These are phyloP conservation scores for Nyleta sp. DNA, from an alignment of 2,888 invertebrate species.

Conservation along the genomic window DNA sequence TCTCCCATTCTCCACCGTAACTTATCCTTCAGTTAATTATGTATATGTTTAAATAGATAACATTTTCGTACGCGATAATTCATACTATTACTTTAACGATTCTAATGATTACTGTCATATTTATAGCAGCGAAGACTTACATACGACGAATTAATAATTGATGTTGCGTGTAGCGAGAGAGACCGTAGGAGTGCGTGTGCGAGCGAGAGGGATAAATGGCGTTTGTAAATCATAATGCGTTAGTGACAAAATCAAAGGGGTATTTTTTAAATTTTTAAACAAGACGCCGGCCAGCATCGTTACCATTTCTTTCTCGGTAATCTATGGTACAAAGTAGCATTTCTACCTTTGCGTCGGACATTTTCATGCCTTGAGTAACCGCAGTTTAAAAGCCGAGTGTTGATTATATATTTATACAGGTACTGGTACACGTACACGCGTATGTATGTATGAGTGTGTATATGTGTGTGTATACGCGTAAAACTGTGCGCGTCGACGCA, in stretches of 20 bases:
- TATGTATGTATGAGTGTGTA: not conserved
- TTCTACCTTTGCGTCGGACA: constrained; percentile 72
- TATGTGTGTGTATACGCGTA: too few relatives aligned
- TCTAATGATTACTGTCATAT: constrained; percentile 55
- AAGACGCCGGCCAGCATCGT: constrained; percentile 74
- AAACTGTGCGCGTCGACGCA: constrained; percentile 18
- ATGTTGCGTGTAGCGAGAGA: constrained; percentile 55
- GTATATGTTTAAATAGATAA: constrained; percentile 44
- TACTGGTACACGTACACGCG: not conserved
- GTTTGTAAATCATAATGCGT: constrained; percentile 41
- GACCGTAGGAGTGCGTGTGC: constrained; percentile 13
- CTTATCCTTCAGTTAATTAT: constrained; percentile 45
- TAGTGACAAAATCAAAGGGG: constrained; percentile 47
- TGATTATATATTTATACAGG: constrained; percentile 46
- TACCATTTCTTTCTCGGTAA: constrained; percentile 68
- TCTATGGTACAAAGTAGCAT: constrained; percentile 77
- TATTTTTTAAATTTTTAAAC: constrained; percentile 67
- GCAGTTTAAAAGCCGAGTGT: constrained; percentile 52
- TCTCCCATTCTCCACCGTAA: constrained; percentile 25
- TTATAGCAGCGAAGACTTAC: constrained; percentile 57
- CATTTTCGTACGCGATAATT: constrained; percentile 49
- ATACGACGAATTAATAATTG: constrained; percentile 62
- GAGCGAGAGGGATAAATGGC: constrained; percentile 29
- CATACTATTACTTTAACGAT: constrained; percentile 46
- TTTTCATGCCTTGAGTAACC: constrained; percentile 63